Base-by-base conservation (phyloP, 2,888 invertebrate species). In the Metopia argyrocephala region DNA sequence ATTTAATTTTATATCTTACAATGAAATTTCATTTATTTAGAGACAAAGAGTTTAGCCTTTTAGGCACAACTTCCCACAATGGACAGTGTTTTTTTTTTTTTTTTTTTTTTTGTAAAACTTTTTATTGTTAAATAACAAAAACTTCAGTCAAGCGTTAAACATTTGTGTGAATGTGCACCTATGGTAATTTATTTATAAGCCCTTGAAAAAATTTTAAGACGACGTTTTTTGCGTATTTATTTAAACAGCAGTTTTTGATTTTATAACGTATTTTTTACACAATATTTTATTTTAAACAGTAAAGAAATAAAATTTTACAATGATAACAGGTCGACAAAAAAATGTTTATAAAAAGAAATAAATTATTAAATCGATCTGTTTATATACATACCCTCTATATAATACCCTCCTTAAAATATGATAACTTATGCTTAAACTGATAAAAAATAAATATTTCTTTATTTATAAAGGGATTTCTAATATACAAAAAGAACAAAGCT, bases 71-170 rank as follows among this genome's bases (percentile, higher is more conserved):
- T 15, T 38, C 38, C 38, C 38, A 3, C 38, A 12, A 38, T 38
- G 38, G 15, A 38, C 9, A 38, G 15, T 15, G 52, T 27, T 38
- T 59, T 52, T 23, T 50, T 50, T 50, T 18, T 12, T 65, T 21
- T 31, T 45, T 23, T 54, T 54, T 9, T 18, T n/a, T 57, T 20
- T 54, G 52, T 59, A 75, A 50, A 68, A n/a, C 64, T 57, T 69
- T 7, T 45, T n/a, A n/a, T n/a, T n/a, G n/a, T n/a, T n/a, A n/a
- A n/a, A n/a, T n/a, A n/a, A n/a, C n/a, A n/a, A n/a, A 75, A 62
- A 76, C 31, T 50, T 56, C 61, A 76, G 52, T 76, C 48, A 62
- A 75, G 65, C 75, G 52, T 70, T 45, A 75, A 79, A 79, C 59
- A 68, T 75, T 21, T 74, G 59, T 25, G 57, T 45, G n/a, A n/a